phyloP scores from a whole-genome alignment of 2,797 vertebrate species.

The Erpetoichthys calabaricus region DNA sequence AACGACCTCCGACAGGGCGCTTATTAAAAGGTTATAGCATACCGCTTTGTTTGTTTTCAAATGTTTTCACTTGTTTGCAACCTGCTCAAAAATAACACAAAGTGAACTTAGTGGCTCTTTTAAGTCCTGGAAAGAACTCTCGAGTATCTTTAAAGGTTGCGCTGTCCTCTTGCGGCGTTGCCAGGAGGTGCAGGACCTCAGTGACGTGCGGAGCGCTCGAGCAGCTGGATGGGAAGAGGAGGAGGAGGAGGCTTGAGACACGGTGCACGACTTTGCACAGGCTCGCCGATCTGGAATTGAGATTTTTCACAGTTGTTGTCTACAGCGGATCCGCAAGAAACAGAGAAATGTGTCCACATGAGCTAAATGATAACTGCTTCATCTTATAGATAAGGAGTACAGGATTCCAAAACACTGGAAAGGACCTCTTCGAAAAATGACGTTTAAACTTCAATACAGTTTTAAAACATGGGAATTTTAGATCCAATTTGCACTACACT shows the following conservation, averaged over 20 bases:
- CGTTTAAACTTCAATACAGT: not conserved
- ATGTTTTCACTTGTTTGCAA: too few species aligned
- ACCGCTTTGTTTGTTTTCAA: too few species aligned
- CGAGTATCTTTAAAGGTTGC: not conserved
- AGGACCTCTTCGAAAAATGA: not conserved
- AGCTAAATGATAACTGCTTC: constrained; percentile 1
- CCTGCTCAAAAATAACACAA: too few species aligned
- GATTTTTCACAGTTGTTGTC: constrained; percentile 30
- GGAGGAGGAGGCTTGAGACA: constrained; percentile 45
- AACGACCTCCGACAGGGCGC: too few species aligned
- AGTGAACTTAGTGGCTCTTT: too few species aligned
- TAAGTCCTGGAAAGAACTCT: too few species aligned
- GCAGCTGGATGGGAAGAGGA: constrained; percentile 15
- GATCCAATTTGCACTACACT: not conserved
- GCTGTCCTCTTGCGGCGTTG: constrained; percentile 29
- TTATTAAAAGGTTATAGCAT: too few species aligned
- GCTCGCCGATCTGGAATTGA: constrained; percentile 25
- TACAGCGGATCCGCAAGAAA: constrained; percentile 23
- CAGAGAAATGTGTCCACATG: constrained; percentile 14
- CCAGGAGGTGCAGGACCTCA: constrained; percentile 19
- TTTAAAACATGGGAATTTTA: not conserved
- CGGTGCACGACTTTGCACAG: constrained; percentile 24
- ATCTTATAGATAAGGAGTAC: not conserved
- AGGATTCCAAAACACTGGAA: not conserved
- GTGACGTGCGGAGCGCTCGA: constrained; percentile 27